phyloP scores from a whole-genome alignment of 1,140 invertebrate species.

The Platyura marginata region DNA sequence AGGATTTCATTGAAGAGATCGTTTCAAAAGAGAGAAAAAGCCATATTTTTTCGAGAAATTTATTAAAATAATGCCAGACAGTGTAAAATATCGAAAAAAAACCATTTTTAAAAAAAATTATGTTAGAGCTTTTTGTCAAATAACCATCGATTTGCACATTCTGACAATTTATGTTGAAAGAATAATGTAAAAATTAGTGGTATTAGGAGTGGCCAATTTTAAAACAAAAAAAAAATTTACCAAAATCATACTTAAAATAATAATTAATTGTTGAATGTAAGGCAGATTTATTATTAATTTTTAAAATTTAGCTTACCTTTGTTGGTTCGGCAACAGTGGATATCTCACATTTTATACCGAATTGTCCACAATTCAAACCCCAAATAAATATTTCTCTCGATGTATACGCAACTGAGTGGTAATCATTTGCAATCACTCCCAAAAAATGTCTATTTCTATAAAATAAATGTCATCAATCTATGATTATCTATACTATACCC shows the following conservation, averaged over 20 bases:
- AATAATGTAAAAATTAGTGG: not conserved
- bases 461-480: not conserved
- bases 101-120: no score
- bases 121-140: no score
- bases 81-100: no score
- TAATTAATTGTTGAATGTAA: conserved; percentile 11
- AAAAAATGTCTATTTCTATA: conserved; percentile 3
- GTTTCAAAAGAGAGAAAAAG: no score
- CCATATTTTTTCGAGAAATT: no score
- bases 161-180: no score
- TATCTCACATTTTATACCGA: conserved; percentile 26
- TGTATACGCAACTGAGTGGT: conserved; percentile 46
- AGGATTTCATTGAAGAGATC: no score
- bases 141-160: no score
- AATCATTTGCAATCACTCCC: conserved; percentile 26
- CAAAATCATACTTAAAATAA: not conserved
- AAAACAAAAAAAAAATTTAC: not conserved
- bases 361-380: conserved; percentile 53
- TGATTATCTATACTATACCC: not conserved
- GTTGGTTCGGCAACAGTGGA: conserved; percentile 4
- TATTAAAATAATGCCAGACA: no score
- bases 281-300: not conserved
- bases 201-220: not conserved
- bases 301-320: not conserved
- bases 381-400: conserved; percentile 31